A percentile compares a stretch with the other conserved stretches of the same genome.
phyloP scores from a whole-genome alignment of 53 echinoderm and acorn worm genomes.

The Zoroaster sp. region DNA sequence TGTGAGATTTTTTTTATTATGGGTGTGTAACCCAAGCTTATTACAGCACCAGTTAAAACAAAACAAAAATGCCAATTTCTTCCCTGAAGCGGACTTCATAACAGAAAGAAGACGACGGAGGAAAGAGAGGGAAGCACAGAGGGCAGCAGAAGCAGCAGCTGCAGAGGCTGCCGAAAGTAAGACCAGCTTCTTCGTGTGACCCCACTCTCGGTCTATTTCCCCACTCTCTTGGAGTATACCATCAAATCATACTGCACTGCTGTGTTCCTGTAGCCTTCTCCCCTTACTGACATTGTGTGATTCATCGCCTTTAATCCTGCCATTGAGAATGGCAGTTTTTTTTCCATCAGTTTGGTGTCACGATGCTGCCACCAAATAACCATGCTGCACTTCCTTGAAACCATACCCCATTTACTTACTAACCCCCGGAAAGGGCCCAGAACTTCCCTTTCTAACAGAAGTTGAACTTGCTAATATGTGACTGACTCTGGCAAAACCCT shows the following conservation, averaged over 20 bases:
- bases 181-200: background rate
- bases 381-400: background rate
- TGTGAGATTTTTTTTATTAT: too few species aligned
- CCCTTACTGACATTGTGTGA: background rate
- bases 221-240: background rate
- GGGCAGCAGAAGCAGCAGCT: slow-evolving; percentile 36
- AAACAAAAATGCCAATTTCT: background rate
- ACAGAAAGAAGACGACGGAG: slow-evolving; percentile 50
- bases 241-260: background rate
- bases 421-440: too few species aligned
- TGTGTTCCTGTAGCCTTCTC: background rate
- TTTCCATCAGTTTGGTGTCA: background rate
- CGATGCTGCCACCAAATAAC: slow-evolving; percentile 4
- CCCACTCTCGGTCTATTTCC: background rate
- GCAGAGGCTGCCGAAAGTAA: slow-evolving; percentile 49
- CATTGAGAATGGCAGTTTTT: background rate
- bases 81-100: slow-evolving; percentile 30
- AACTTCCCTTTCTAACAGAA: too few species aligned
- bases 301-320: background rate
- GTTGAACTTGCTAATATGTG: too few species aligned
- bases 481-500: too few species aligned
- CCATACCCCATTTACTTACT: background rate
- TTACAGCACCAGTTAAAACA: background rate
- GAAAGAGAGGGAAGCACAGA: slow-evolving; percentile 39
- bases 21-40: background rate